These are phyloP conservation scores for Dinocampus coccinellae DNA, from an alignment of 2,888 invertebrate species.

Conservation along the genomic window DNA sequence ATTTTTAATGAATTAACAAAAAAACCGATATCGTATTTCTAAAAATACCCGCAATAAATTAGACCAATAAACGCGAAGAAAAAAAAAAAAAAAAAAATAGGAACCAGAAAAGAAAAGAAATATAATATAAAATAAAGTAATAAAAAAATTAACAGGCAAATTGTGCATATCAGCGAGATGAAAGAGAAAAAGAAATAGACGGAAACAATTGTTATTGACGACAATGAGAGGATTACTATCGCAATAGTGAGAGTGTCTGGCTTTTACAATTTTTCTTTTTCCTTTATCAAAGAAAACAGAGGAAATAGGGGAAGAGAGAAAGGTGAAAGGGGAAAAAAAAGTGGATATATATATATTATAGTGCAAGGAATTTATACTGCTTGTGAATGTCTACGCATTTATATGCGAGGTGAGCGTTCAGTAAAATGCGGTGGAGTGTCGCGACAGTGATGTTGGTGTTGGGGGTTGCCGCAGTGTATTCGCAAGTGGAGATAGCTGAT, in stretches of 20 bases:
- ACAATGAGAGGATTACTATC: not conserved
- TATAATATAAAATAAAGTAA: too few relatives aligned
- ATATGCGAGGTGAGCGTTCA: conserved; percentile 46
- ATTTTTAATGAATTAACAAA: too few relatives aligned
- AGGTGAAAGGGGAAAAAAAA: too few relatives aligned
- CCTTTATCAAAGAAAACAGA: not conserved
- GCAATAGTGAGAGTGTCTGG: not conserved
- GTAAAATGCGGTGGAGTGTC: conserved; percentile 62
- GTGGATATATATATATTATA: not conserved
- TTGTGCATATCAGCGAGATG: not conserved
- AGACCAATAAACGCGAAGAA: not conserved
- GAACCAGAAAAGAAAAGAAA: not conserved
- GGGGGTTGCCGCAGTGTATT: conserved; percentile 54
- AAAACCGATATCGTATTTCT: too few relatives aligned
- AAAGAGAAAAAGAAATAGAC: not conserved
- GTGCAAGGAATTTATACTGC: not conserved
- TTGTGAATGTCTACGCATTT: conserved; percentile 37
- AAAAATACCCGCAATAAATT: too few relatives aligned
- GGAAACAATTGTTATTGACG: not conserved
- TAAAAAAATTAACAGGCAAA: not conserved
- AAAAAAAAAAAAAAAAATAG: not conserved
- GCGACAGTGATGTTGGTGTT: conserved; percentile 58
- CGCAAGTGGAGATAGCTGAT: conserved; percentile 60
- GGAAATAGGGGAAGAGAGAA: too few relatives aligned
- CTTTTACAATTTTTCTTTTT: not conserved